Evolutionary conservation across 2,797 vertebrate genomes (phyloP).

Genomic region (Hybognathus amarus): DNA sequence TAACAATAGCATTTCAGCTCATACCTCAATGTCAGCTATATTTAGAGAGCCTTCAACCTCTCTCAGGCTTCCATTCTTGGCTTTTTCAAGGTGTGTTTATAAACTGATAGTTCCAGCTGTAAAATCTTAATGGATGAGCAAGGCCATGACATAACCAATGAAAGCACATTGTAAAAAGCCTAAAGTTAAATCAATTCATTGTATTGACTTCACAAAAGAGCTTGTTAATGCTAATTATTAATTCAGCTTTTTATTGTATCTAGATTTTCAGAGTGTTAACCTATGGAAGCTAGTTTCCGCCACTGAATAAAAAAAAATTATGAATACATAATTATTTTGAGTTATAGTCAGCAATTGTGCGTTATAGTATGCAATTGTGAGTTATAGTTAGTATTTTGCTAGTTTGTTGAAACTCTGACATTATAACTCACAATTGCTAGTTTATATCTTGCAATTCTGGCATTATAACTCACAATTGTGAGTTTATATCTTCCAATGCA

Average conservation of each 20-base stretch:
- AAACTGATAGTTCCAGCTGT: not conserved
- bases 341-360: no score
- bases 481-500: not conserved
- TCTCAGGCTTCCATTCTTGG: not conserved
- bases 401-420: no score
- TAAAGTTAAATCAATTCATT: not conserved
- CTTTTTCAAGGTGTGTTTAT: conserved; percentile 11
- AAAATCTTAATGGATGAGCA: conserved; percentile 12
- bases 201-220: not conserved
- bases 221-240: not conserved
- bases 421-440: no score
- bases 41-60: conserved; percentile 36
- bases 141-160: not conserved
- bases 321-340: no score
- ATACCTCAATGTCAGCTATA: conserved; percentile 45
- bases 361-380: accelerated
- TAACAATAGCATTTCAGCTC: conserved; percentile 45
- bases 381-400: not conserved
- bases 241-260: not conserved
- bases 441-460: not conserved
- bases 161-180: not conserved
- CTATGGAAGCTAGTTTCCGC: no score
- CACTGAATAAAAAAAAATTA: no score
- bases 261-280: not conserved
- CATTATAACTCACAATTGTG: not conserved